Evolutionary conservation across 92 coral and sea anemone genomes (phyloP).

Genomic region (Parazoanthus atlanticus): DNA sequence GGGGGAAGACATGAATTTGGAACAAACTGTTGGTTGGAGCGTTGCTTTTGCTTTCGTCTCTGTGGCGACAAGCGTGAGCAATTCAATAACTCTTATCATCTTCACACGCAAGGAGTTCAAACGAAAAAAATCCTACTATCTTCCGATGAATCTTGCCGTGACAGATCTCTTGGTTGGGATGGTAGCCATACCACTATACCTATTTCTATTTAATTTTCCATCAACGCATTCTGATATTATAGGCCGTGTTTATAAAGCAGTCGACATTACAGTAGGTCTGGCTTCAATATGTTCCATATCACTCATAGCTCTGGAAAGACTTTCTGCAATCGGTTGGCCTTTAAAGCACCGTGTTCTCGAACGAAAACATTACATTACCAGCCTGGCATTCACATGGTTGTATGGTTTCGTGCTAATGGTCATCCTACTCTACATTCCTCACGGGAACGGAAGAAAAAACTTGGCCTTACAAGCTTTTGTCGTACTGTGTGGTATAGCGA

Average conservation of each 20-base stretch:
- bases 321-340: neutral
- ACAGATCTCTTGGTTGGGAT: neutral
- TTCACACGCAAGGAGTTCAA: neutral
- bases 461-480: neutral
- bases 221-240: neutral
- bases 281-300: neutral
- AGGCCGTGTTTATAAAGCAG: neutral
- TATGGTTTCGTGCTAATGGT: neutral
- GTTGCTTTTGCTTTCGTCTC: neutral
- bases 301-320: conserved; percentile 2
- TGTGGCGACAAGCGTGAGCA: neutral
- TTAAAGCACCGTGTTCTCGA: neutral
- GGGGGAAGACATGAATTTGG: neutral
- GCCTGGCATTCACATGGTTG: neutral
- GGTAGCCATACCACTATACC: neutral
- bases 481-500: neutral
- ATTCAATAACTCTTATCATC: neutral
- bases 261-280: neutral
- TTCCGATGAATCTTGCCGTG: conserved; percentile 4
- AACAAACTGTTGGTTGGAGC: neutral
- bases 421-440: neutral
- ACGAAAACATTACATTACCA: neutral
- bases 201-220: neutral
- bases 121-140: neutral
- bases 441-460: neutral